Percentiles rank a stretch among this genome's conserved stretches.
These are phyloP conservation scores for Sialis fuliginosa DNA, from an alignment of 2,888 invertebrate species.

Conservation along the genomic window DNA sequence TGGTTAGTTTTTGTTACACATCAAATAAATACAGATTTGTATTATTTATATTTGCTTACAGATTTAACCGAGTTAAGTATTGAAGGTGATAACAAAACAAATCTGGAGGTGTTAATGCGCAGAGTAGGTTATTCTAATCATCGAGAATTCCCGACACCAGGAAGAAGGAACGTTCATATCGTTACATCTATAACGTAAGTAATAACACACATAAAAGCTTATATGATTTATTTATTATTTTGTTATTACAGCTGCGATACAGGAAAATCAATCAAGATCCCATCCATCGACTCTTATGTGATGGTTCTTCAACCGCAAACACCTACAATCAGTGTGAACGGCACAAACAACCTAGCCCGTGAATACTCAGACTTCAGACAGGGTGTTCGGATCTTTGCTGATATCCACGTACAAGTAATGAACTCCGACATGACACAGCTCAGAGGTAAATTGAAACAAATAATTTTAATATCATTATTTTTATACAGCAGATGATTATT, in stretches of 20 bases:
- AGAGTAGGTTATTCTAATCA: conserved; percentile 86
- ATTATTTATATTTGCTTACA: conserved; percentile 11
- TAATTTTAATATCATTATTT: no score
- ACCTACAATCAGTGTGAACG: conserved; percentile 68
- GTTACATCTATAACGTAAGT: conserved; percentile 60
- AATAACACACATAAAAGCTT: not conserved
- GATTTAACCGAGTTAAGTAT: conserved; percentile 79
- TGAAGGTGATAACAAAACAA: conserved; percentile 78
- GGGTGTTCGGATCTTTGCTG: conserved; percentile 79
- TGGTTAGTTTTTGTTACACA: conserved; percentile 13
- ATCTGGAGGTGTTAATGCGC: conserved; percentile 70
- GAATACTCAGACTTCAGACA: conserved; percentile 72
- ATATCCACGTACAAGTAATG: conserved; percentile 55
- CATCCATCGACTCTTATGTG: conserved; percentile 65
- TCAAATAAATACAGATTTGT: not conserved
- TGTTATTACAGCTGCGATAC: conserved; percentile 46
- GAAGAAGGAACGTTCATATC: conserved; percentile 69
- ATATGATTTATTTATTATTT: not conserved
- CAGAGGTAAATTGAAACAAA: conserved; percentile 7
- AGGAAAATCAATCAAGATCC: conserved; percentile 53
- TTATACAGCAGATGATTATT: no score
- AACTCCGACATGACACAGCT: conserved; percentile 13
- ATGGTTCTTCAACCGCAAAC: conserved; percentile 76
- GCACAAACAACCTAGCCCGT: conserved; percentile 62
- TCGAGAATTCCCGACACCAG: conserved; percentile 86